These are phyloP conservation scores for Centropus unirufus DNA, from an alignment of 2,113 vertebrate genomes.

Conservation along the genomic window DNA sequence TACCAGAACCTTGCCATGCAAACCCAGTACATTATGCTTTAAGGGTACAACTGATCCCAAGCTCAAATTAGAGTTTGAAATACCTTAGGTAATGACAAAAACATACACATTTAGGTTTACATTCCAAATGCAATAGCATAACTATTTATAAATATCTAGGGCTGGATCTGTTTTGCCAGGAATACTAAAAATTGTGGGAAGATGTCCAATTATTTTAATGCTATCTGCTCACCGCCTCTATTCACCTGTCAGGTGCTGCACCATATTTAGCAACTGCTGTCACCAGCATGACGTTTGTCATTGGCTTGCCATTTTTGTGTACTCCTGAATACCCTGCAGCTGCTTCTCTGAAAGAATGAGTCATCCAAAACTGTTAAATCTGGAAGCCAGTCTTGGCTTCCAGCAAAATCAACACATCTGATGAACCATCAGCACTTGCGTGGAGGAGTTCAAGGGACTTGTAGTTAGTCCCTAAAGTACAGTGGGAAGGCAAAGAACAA, in stretches of 20 bases:
- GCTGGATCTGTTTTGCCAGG: neutral
- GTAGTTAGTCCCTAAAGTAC: neutral
- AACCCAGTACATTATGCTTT: neutral
- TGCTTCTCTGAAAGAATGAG: constrained; percentile 36
- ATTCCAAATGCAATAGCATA: neutral
- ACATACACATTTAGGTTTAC: neutral
- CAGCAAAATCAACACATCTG: constrained; percentile 29
- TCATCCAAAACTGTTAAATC: constrained; percentile 34
- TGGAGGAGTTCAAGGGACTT: neutral
- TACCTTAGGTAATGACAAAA: neutral
- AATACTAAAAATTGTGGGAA: neutral
- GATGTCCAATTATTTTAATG: neutral
- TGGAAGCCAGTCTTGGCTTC: neutral
- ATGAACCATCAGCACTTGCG: neutral
- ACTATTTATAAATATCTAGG: neutral
- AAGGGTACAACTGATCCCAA: neutral
- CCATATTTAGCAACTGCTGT: constrained; percentile 16
- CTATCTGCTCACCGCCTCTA: neutral
- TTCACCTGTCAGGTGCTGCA: neutral
- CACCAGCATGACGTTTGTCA: neutral
- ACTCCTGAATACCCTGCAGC: constrained; percentile 11
- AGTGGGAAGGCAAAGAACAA: neutral
- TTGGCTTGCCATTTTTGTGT: neutral
- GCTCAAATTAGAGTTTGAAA: neutral
- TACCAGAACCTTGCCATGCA: too few relatives aligned